Conservation (phyloP, 2,888 invertebrate genomes). For the Oligia fasciuncula region DNA sequence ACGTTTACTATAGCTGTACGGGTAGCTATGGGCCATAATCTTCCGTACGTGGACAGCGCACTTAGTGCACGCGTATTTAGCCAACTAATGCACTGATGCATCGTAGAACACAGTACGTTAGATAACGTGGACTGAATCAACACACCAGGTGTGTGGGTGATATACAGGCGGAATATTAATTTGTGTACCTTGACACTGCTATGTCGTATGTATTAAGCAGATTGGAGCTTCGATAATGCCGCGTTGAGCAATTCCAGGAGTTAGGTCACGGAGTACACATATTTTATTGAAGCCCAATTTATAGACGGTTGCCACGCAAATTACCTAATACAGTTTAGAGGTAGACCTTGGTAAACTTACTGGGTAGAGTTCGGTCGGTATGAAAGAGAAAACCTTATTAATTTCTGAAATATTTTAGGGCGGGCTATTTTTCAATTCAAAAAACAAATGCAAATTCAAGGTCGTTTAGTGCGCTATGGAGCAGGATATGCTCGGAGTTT, state of each 20-base stretch:
- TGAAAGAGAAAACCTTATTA: conserved; percentile 29
- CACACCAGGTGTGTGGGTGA: conserved; percentile 80
- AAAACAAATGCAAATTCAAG: background rate
- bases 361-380: background rate
- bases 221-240: conserved; percentile 58
- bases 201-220: conserved; percentile 63
- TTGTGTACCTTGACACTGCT: conserved; percentile 80
- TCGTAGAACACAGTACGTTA: conserved; percentile 74
- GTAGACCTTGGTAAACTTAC: conserved; percentile 34
- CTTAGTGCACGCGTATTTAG: conserved; percentile 57
- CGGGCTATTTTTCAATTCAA: background rate
- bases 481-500: background rate
- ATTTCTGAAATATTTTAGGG: conserved; percentile 3
- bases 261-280: conserved; percentile 53
- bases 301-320: conserved; percentile 49
- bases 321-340: conserved; percentile 39
- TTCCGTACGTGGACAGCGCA: conserved; percentile 53
- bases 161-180: conserved; percentile 85
- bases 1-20: conserved; percentile 15
- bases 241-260: conserved; percentile 48
- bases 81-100: conserved; percentile 73
- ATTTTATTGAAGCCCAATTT: conserved; percentile 57
- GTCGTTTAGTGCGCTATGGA: background rate
- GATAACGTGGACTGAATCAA: conserved; percentile 85
- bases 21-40: conserved; percentile 46